phyloP scores from a whole-genome alignment of 2,888 invertebrate genomes.

The Eristalis tenax region DNA sequence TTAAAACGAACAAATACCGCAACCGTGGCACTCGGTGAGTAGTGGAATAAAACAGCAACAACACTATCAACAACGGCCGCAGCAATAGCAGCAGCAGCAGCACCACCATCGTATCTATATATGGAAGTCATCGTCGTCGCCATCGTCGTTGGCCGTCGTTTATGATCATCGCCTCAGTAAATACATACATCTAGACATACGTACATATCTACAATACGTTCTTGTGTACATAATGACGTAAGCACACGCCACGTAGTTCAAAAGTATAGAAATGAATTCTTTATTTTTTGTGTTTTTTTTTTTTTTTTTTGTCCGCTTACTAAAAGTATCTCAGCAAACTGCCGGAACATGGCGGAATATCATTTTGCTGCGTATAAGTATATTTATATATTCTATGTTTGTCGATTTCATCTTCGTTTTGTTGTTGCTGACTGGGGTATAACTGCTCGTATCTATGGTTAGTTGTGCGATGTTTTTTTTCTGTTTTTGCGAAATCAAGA shows the following conservation, averaged over 20 bases:
- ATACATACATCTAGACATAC: background rate
- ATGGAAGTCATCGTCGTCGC: conserved; percentile 60
- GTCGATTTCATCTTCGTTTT: conserved; percentile 26
- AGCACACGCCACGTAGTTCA: conserved; percentile 64
- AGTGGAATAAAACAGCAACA: conserved; percentile 61
- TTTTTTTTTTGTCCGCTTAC: conserved; percentile 38
- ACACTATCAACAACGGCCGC: background rate
- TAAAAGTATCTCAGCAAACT: conserved; percentile 63
- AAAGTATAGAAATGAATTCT: conserved; percentile 57
- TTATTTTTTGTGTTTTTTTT: conserved; percentile 10
- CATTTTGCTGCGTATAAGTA: conserved; percentile 56
- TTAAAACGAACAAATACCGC: conserved; percentile 71
- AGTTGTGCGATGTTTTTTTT: conserved; percentile 1
- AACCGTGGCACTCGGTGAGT: conserved; percentile 49
- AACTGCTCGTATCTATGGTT: conserved; percentile 28
- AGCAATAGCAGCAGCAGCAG: background rate
- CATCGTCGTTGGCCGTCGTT: conserved; percentile 32
- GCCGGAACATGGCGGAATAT: conserved; percentile 61
- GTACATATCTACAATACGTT: conserved; percentile 1
- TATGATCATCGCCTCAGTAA: conserved; percentile 59
- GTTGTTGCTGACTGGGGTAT: background rate
- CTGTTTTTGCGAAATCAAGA: conserved; percentile 48
- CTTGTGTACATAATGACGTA: conserved; percentile 61
- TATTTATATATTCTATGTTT: conserved; percentile 11
- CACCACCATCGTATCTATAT: conserved; percentile 52